phyloP scores from a whole-genome alignment of 2,888 invertebrate genomes.

The Cacoxenus indagator region DNA sequence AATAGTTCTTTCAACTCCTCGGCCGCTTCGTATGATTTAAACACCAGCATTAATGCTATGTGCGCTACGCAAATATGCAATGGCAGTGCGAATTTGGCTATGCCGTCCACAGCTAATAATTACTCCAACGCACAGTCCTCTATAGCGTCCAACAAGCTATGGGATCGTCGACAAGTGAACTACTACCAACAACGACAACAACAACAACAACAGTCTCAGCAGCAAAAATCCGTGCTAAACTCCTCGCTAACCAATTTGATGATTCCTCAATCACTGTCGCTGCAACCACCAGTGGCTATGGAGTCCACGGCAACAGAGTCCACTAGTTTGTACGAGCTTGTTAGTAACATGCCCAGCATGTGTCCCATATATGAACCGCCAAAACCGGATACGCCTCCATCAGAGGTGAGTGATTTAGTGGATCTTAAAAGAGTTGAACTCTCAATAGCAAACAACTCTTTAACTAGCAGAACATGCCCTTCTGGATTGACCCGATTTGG shows the following conservation, averaged over 20 bases:
- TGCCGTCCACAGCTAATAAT: slow-evolving; percentile 40
- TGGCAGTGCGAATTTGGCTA: slow-evolving; percentile 34
- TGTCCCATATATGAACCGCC: slow-evolving; percentile 64
- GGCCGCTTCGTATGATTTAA: slow-evolving; percentile 56
- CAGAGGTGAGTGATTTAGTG: slow-evolving; percentile 49
- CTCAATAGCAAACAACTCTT: neutral
- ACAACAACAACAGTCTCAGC: slow-evolving; percentile 24
- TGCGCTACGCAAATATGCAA: slow-evolving; percentile 20
- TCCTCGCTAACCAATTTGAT: neutral
- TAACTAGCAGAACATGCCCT: slow-evolving; percentile 63
- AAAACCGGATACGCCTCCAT: slow-evolving; percentile 66
- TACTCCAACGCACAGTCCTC: slow-evolving; percentile 28
- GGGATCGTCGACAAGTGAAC: slow-evolving; percentile 61
- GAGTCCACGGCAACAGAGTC: slow-evolving; percentile 1
- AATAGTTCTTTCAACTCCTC: slow-evolving; percentile 52
- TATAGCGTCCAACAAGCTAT: slow-evolving; percentile 49
- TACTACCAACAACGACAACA: slow-evolving; percentile 40
- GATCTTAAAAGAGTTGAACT: neutral
- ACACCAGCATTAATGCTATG: slow-evolving; percentile 47
- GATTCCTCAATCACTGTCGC: neutral
- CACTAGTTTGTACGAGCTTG: slow-evolving; percentile 51
- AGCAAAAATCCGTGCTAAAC: neutral
- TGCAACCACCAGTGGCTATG: slow-evolving; percentile 13
- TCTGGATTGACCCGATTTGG: slow-evolving; percentile 71
- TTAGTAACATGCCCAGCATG: slow-evolving; percentile 46